Conservation (phyloP, 2,113 vertebrate genomes). For the Vidua macroura region DNA sequence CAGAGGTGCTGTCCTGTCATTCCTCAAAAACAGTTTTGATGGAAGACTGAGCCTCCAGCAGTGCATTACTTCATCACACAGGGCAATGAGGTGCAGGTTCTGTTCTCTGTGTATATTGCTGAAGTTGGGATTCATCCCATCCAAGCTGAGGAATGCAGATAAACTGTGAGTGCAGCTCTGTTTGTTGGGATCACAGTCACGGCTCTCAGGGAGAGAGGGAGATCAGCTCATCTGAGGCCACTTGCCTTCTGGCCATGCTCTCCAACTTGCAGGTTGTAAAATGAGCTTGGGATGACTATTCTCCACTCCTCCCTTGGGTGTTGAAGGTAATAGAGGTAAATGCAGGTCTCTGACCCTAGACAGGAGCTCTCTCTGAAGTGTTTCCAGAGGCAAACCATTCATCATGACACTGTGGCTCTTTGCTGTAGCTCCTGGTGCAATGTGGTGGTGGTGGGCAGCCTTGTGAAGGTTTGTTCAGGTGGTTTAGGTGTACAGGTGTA, state of each 20-base stretch:
- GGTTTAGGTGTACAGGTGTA: not conserved
- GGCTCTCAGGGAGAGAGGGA: not conserved
- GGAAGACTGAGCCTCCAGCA: not conserved
- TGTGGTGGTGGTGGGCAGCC: not conserved
- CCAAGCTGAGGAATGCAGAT: not conserved
- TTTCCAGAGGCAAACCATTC: not conserved
- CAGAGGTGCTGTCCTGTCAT: not conserved
- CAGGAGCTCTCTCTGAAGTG: not conserved
- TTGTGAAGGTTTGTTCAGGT: not conserved
- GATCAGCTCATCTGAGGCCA: not conserved
- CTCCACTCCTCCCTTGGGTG: not conserved
- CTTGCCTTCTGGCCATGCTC: not conserved
- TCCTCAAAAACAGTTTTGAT: not conserved
- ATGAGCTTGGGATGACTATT: not conserved
- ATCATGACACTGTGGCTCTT: not conserved
- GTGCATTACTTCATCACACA: not conserved
- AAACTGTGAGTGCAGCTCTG: not conserved
- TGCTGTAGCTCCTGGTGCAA: not conserved
- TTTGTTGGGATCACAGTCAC: not conserved
- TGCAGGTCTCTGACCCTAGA: not conserved
- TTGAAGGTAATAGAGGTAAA: not conserved
- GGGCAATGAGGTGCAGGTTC: not conserved
- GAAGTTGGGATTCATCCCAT: not conserved
- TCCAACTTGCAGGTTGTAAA: not conserved
- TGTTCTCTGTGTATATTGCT: fast-evolving